Conservation (phyloP, 2,797 vertebrate genomes). For the Sebastes goodei region DNA sequence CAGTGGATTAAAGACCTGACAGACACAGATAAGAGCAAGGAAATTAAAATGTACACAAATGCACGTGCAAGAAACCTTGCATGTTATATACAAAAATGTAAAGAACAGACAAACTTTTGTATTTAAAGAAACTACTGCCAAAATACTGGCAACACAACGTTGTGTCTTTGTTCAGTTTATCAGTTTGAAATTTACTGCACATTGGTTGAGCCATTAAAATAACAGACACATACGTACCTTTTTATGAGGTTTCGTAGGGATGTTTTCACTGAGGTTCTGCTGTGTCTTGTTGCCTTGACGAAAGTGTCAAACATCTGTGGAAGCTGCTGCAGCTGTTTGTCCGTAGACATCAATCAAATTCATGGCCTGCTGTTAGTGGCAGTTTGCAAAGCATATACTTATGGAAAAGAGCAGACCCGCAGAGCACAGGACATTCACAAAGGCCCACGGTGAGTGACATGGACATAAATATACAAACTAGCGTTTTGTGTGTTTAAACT, state of each 20-base stretch:
- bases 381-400: background rate
- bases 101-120: background rate
- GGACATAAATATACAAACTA: background rate
- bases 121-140: background rate
- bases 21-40: background rate
- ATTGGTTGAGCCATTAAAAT: background rate
- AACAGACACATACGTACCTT: background rate
- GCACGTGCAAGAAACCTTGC: background rate
- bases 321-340: background rate
- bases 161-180: no score
- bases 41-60: background rate
- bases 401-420: background rate
- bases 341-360: background rate
- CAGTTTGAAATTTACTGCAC: background rate
- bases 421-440: background rate
- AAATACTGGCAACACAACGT: no score
- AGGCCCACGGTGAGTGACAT: background rate
- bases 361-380: background rate
- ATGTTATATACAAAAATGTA: background rate
- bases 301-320: background rate
- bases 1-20: constrained; percentile 1
- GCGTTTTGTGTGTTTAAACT: background rate
- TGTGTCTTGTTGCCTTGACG: background rate
- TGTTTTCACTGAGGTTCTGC: background rate
- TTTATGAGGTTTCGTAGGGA: background rate